phyloP scores from a whole-genome alignment of 2,888 invertebrate species.

The Troilus luridus region DNA sequence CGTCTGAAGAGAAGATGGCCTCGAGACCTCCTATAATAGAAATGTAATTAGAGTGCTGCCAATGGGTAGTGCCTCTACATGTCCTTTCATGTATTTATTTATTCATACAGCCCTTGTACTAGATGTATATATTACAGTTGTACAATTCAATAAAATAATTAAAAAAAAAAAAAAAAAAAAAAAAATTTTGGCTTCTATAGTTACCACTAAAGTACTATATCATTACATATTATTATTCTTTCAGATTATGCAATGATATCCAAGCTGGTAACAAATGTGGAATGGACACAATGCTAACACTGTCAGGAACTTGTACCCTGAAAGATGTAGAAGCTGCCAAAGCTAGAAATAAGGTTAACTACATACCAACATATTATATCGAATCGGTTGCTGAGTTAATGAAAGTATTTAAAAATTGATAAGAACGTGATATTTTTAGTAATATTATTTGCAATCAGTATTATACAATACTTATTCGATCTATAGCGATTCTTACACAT shows the following conservation, averaged over 20 bases:
- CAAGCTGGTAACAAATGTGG: background rate
- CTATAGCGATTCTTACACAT: no score
- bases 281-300: background rate
- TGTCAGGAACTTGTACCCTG: background rate
- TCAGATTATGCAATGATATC: background rate
- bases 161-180: no score
- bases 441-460: background rate
- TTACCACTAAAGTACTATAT: no score
- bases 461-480: background rate
- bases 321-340: background rate
- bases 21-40: no score
- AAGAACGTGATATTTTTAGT: background rate
- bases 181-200: no score
- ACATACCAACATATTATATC: slow-evolving; percentile 7
- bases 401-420: background rate
- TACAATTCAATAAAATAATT: no score
- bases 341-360: background rate
- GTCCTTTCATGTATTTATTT: no score
- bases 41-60: no score
- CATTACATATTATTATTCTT: background rate
- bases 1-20: no score
- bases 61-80: no score
- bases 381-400: background rate
- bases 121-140: no score
- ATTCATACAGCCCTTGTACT: no score